Conservation (phyloP, 2,797 vertebrate genomes). For the Anomalospiza imberbis region DNA sequence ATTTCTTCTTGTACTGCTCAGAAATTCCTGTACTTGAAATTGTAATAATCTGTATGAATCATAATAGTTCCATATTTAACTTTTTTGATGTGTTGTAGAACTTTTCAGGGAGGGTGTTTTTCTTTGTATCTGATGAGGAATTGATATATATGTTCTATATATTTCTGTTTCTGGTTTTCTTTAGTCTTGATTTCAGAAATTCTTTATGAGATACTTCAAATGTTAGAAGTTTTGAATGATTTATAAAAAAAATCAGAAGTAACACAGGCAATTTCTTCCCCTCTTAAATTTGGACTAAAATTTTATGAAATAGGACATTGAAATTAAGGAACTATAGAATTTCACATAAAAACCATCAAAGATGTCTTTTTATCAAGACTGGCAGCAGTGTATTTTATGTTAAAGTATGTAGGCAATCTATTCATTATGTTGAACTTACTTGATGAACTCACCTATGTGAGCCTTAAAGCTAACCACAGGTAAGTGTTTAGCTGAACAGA, state of each 20-base stretch:
- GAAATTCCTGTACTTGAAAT: not conserved
- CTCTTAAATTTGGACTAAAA: not conserved
- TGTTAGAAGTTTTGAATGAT: not conserved
- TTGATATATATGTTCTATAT: not conserved
- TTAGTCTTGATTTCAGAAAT: not conserved
- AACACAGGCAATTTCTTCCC: not conserved
- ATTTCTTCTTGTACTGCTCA: not conserved
- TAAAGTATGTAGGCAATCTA: not conserved
- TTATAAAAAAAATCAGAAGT: not conserved
- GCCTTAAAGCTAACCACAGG: fast-evolving
- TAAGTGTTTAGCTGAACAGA: not conserved
- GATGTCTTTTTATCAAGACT: not conserved
- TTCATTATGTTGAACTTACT: not conserved
- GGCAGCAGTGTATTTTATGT: not conserved
- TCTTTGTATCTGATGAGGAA: not conserved
- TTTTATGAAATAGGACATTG: not conserved
- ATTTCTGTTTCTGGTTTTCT: not conserved
- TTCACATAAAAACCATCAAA: not conserved
- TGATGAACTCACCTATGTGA: not conserved
- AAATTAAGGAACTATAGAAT: not conserved
- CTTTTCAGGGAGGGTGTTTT: not conserved
- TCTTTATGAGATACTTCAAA: not conserved
- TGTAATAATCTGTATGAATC: not conserved
- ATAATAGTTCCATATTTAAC: not conserved
- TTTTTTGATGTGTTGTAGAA: not conserved